phyloP scores from a whole-genome alignment of 2,797 vertebrate genomes.

The Petrocephalus sullivani region DNA sequence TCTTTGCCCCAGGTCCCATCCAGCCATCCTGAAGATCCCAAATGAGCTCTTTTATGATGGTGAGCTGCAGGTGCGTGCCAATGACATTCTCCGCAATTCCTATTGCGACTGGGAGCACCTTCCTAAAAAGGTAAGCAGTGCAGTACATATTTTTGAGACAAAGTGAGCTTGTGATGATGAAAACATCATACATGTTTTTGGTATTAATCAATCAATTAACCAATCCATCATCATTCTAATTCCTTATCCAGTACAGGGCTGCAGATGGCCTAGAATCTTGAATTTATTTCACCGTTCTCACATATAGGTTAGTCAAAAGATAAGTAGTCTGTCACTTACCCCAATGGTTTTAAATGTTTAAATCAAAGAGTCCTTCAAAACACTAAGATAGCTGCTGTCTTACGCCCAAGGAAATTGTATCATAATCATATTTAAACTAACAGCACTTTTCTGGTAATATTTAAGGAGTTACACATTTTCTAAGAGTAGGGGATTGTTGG shows the following conservation, averaged over 20 bases:
- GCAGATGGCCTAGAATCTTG: neutral
- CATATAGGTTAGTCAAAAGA: neutral
- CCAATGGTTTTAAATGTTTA: neutral
- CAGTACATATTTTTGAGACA: neutral
- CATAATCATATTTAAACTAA: neutral
- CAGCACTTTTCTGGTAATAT: neutral
- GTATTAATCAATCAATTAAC: neutral
- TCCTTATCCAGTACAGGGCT: neutral
- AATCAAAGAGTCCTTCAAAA: neutral
- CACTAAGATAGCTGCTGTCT: neutral
- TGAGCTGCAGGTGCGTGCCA: slow-evolving; percentile 64
- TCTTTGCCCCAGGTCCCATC: slow-evolving; percentile 72
- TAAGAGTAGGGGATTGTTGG: neutral
- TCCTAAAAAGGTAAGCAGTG: slow-evolving; percentile 59
- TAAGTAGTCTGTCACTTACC: neutral
- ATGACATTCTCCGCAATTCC: slow-evolving; percentile 48
- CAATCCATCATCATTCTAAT: neutral
- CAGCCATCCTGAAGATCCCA: slow-evolving; percentile 75
- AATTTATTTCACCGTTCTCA: neutral
- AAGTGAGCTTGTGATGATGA: neutral
- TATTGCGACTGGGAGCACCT: slow-evolving; percentile 79
- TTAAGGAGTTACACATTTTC: neutral
- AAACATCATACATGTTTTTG: neutral
- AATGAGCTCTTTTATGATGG: slow-evolving; percentile 82
- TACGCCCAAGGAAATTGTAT: neutral